Base-by-base conservation (phyloP, 2,797 vertebrate genomes). In the Poeciliopsis turneri region DNA sequence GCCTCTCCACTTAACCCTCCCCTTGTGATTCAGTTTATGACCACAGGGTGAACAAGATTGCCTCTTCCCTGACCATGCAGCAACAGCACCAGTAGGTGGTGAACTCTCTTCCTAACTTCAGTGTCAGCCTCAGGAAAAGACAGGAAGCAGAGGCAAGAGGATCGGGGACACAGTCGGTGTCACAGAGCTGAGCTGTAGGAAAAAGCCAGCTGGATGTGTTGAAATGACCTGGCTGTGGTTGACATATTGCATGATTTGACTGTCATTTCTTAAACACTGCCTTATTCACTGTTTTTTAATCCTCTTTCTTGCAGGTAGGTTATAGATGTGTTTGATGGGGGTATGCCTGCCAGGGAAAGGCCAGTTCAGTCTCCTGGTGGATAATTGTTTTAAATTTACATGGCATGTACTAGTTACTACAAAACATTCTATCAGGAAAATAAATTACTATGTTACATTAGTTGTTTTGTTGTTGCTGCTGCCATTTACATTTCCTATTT, bases 201-300 rank as follows among this genome's bases (percentile, higher is more conserved):
- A 77, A 72, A 53, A 75, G 88, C 89, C 91, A 93, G 89, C 90
- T 92, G 92, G 90, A 92, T 78, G 78, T 76, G 81, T 78, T 15
- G 71, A 57, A 78, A 90, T 85, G 78, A 86, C 84, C 91, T 95
- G 90, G 90, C 92, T 89, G 75, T 30, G 72, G 87, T 82, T 82
- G 88, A 89, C 82, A 83, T 86, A 88, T 84, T 90, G 84, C 87
- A 90, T 86, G 89, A 89, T 92, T 91, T 91, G 90, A 88, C 75
- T 23, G 4, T 82, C 55, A 69, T 74, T 75, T 75, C 85, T 77
- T 53, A 74, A 88, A 81, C 81, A 77, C 78, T 89, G 78, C 51
- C 86, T 94, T 87, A 93, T 93, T 93, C 82, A 75, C 25, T 49
- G 9, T 49, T 18, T 78, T 64, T 75, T 77, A 43, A 79, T 85